A percentile compares a stretch with the other conserved stretches of the same genome.
phyloP scores from a whole-genome alignment of 2,113 vertebrate species.

The Boulengeromyrus knoepffleri region DNA sequence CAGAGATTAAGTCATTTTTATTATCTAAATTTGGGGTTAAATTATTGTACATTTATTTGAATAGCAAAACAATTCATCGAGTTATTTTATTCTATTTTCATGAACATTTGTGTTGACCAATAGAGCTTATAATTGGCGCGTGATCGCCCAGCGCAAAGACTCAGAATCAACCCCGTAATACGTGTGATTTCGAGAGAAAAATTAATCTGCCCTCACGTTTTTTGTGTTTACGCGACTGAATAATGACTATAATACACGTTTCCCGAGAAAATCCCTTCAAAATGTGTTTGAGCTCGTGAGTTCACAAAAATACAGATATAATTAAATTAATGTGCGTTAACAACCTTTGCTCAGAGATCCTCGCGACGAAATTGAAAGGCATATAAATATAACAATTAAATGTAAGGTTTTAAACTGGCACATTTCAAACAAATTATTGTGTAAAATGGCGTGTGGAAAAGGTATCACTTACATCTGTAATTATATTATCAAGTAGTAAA shows the following conservation, averaged over 20 bases:
- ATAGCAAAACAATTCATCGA: slow-evolving; percentile 43
- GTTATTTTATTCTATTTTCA: slow-evolving; percentile 20
- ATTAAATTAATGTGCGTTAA: background rate
- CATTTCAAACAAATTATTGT: background rate
- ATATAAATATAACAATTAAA: background rate
- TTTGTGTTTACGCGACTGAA: background rate
- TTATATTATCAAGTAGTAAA: background rate
- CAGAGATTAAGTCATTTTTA: background rate
- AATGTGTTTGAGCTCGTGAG: background rate
- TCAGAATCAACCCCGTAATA: background rate
- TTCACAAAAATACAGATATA: background rate
- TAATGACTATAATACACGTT: background rate
- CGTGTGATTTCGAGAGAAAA: background rate
- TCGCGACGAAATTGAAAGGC: background rate
- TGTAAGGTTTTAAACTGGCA: background rate
- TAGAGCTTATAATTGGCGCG: background rate
- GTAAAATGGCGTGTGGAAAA: background rate
- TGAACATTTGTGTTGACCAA: background rate
- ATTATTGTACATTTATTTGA: background rate
- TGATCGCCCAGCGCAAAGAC: background rate
- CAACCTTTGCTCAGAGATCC: background rate
- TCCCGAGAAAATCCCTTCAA: background rate
- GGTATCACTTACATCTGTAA: background rate
- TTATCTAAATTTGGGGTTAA: background rate
- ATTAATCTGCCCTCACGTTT: background rate